Percentiles rank a stretch among this genome's conserved stretches.
Evolutionary conservation across 2,888 invertebrate genomes (phyloP).

Genomic region (Himalopsyche anomala): DNA sequence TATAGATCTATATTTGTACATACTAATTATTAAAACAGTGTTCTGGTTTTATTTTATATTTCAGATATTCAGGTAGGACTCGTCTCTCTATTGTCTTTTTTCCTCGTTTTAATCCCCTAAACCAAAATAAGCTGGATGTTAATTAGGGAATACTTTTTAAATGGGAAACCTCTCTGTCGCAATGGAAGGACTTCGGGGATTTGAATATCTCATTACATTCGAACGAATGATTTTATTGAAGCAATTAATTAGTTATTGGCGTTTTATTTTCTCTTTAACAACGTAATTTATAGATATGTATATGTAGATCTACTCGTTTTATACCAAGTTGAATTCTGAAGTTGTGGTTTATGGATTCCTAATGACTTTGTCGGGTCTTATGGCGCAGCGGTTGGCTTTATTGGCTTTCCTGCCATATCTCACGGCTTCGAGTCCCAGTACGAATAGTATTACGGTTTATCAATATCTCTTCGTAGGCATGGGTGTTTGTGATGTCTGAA

Average conservation of each 20-base stretch:
- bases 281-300: background rate
- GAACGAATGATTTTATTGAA: constrained; percentile 45
- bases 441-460: too few relatives aligned
- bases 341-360: background rate
- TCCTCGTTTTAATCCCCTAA: constrained; percentile 1
- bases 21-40: constrained; percentile 36
- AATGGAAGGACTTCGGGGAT: background rate
- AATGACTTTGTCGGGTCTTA: background rate
- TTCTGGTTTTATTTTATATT: constrained; percentile 27
- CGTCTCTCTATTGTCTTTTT: background rate
- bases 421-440: too few relatives aligned
- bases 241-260: constrained; percentile 7
- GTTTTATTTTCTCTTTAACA: background rate
- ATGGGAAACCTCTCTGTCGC: background rate
- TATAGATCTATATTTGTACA: background rate
- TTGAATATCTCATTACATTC: constrained; percentile 37
- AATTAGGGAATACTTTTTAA: constrained; percentile 39
- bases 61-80: background rate
- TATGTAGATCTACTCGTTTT: background rate
- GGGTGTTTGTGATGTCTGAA: too few relatives aligned
- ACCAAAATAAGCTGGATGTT: constrained; percentile 50
- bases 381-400: too few relatives aligned
- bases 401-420: too few relatives aligned
- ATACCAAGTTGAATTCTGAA: background rate
- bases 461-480: too few relatives aligned